Percentiles rank a stretch among this genome's conserved stretches.
Conservation (phyloP, 2,888 invertebrate genomes). For the Icerya purchasi region DNA sequence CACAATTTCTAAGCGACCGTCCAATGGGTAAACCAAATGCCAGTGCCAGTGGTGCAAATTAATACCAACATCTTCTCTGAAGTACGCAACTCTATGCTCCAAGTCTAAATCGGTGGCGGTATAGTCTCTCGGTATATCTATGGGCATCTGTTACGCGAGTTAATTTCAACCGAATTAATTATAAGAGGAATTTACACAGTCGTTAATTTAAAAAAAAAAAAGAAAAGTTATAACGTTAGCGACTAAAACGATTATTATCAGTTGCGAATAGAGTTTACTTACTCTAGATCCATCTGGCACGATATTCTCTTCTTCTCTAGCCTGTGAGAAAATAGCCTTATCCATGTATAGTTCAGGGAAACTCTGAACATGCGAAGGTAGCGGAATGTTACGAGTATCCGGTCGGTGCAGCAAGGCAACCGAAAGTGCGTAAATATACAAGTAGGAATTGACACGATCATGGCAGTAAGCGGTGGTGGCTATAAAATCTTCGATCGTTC, state of each 20-base stretch:
- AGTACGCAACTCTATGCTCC: slow-evolving; percentile 62
- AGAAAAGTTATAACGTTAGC: neutral
- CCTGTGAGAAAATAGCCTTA: slow-evolving; percentile 43
- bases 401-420: slow-evolving; percentile 51
- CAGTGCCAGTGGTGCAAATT: slow-evolving; percentile 83
- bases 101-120: slow-evolving; percentile 51
- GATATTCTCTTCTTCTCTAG: slow-evolving; percentile 44
- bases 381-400: slow-evolving; percentile 43
- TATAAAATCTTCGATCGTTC: slow-evolving; percentile 44
- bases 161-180: neutral
- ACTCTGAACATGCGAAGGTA: slow-evolving; percentile 51
- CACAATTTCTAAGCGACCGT: slow-evolving; percentile 33
- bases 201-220: no score
- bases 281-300: slow-evolving; percentile 40
- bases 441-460: slow-evolving; percentile 51
- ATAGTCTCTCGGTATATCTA: slow-evolving; percentile 48
- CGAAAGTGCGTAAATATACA: slow-evolving; percentile 58
- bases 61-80: slow-evolving; percentile 63
- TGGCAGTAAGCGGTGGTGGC: slow-evolving; percentile 48
- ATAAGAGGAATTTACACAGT: no score
- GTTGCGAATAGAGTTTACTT: neutral
- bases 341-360: slow-evolving; percentile 70
- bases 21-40: slow-evolving; percentile 70
- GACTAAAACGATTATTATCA: neutral
- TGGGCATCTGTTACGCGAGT: slow-evolving; percentile 30